Evolutionary conservation across 1,140 invertebrate genomes (phyloP).

Genomic region (Drosophila serrata): DNA sequence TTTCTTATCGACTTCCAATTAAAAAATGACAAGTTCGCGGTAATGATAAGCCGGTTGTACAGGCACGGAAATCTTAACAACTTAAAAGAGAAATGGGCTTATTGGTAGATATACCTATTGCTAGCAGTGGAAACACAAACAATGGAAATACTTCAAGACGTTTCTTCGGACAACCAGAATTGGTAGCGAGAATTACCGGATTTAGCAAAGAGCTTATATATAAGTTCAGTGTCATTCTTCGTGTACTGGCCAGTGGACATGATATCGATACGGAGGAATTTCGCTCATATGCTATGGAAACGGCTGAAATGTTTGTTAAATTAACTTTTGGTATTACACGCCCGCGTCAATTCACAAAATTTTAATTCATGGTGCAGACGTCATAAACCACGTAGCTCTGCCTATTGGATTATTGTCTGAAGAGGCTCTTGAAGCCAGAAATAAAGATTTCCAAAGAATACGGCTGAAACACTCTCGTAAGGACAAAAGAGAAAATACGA

Average conservation of each 20-base stretch:
- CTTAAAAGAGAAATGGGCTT: no score
- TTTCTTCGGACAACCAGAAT: no score
- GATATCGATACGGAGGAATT: neutral
- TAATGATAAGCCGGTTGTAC: no score
- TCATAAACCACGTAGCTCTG: slow-evolving; percentile 9
- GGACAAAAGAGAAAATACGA: slow-evolving; percentile 5
- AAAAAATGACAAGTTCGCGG: no score
- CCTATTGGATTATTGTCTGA: slow-evolving; percentile 8
- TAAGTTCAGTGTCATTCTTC: no score
- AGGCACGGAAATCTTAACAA: no score
- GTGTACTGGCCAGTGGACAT: neutral
- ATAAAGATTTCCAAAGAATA: slow-evolving; percentile 12
- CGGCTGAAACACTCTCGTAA: slow-evolving; percentile 4
- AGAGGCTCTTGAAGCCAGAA: slow-evolving; percentile 23
- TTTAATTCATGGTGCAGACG: slow-evolving; percentile 4
- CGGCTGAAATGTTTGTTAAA: slow-evolving; percentile 10
- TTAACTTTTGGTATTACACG: neutral
- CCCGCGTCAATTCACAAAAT: neutral
- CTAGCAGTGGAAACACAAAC: no score
- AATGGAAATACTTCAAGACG: no score
- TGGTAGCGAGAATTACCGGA: no score
- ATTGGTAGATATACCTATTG: no score
- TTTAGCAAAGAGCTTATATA: no score
- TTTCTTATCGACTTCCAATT: no score
- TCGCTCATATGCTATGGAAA: slow-evolving; percentile 21